These are phyloP conservation scores for Aphrophora alni DNA, from an alignment of 2,888 invertebrate genomes.

Conservation along the genomic window DNA sequence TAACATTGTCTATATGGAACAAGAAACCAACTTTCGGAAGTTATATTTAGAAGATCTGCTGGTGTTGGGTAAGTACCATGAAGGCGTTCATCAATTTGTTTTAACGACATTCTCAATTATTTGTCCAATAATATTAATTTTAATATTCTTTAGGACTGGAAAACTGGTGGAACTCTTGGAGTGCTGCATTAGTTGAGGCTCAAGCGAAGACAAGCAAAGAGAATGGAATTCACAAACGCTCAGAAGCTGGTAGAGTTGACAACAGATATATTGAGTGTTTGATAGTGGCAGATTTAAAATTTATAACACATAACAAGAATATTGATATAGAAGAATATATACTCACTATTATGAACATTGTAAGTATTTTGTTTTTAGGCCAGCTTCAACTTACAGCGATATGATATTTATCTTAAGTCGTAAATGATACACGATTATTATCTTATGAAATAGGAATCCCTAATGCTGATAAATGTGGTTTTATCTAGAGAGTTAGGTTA, in stretches of 20 bases:
- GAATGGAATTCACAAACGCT: neutral
- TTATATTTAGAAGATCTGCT: too few relatives aligned
- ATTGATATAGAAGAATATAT: slow-evolving; percentile 85
- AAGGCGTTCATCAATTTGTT: too few relatives aligned
- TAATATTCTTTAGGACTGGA: neutral
- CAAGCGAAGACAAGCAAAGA: neutral
- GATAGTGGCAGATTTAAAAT: slow-evolving; percentile 85
- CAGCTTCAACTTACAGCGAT: too few relatives aligned
- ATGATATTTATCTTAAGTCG: too few relatives aligned
- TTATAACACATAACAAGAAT: slow-evolving; percentile 84
- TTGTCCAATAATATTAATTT: too few relatives aligned
- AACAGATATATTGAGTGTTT: slow-evolving; percentile 77
- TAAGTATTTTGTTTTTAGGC: slow-evolving; percentile 54
- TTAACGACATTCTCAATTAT: too few relatives aligned
- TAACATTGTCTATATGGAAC: too few relatives aligned
- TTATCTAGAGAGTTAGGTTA: neutral
- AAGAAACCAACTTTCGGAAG: too few relatives aligned
- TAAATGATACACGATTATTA: too few relatives aligned
- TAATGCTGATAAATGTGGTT: neutral
- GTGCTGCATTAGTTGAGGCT: slow-evolving; percentile 42
- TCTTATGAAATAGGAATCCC: neutral
- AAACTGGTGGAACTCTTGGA: slow-evolving; percentile 42
- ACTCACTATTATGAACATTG: slow-evolving; percentile 93
- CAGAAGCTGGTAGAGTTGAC: slow-evolving; percentile 15
- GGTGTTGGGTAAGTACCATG: too few relatives aligned